Evolutionary conservation across 2,888 invertebrate species (phyloP), one percentile per base, ranked within the genome.

Genomic region (Alsophila aescularia): DNA sequence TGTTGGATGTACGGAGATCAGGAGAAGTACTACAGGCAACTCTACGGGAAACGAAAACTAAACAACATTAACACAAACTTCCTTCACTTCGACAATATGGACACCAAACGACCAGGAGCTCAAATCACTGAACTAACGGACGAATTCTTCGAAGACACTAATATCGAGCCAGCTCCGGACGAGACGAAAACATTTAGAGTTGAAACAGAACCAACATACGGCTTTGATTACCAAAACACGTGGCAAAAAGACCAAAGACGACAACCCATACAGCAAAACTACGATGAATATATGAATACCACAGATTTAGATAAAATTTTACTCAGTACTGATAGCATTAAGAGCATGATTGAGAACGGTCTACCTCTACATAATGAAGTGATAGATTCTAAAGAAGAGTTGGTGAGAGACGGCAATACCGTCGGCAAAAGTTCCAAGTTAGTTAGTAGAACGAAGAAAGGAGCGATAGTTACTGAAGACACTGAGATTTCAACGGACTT

Each of bases 1-100:
- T 96, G 96, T 77, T 96, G 96, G 94, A 95, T 96, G 93, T 95
- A 96, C 78, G 96, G 96, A 43, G 96, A 96, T 83, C 95, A 96
- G 76, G 95, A 96, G 77, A 96, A 96, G 77, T 96, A 96, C 90
- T 96, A 96, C 91, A 91, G 96, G 72, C 96, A 96, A 77, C 91
- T 96, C 58, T 96, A 96, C 82, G 96, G 95, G 12, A 93, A 90
- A 69, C 83, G 93, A 67, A 92, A 93, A 85, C 66, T 75, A 0
- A 83, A 81, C 45, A 83, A 79, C 45, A 85, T 91, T 36, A 84
- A 84, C 60, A 74, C 75, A 6, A 81, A 77, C 69, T 80, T 87
- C 57, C 63, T 84, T 0, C 84, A 86, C 65, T 84, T 86, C 48
- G 83, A 87, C 36, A 67, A 77, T 5, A 69, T 73, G 13, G 90